Percentiles rank a stretch among this genome's conserved stretches.
These are phyloP conservation scores for Acropternis orthonyx DNA, from an alignment of 2,797 vertebrate species.

Conservation along the genomic window DNA sequence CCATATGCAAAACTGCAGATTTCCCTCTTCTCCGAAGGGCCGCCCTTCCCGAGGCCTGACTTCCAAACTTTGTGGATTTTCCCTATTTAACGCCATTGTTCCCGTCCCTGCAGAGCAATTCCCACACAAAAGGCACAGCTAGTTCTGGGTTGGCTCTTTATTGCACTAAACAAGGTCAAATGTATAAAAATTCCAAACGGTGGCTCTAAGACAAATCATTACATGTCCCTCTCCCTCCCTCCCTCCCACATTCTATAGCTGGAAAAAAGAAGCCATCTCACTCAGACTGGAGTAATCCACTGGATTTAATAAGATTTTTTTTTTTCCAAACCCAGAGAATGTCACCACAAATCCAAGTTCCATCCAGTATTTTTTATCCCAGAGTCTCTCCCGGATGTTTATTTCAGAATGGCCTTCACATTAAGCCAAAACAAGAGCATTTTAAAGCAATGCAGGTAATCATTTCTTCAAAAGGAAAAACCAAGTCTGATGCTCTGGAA, in stretches of 20 bases:
- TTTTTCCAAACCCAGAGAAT: neutral
- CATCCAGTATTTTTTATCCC: neutral
- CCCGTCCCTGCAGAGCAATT: neutral
- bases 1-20: neutral
- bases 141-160: neutral
- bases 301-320: neutral
- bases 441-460: neutral
- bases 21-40: neutral
- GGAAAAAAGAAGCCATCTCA: neutral
- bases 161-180: neutral
- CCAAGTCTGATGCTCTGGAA: neutral
- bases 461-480: neutral
- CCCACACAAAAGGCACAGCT: neutral
- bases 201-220: neutral
- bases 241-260: neutral
- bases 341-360: neutral
- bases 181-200: neutral
- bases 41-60: neutral
- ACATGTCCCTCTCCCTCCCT: neutral
- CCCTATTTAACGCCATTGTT: neutral
- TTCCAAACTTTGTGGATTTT: neutral
- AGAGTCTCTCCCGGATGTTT: neutral
- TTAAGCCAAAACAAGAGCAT: slow-evolving; percentile 15
- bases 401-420: neutral
- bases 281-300: slow-evolving; percentile 12